Conservation (phyloP, 2,797 vertebrate species). For the Crotalus adamanteus region DNA sequence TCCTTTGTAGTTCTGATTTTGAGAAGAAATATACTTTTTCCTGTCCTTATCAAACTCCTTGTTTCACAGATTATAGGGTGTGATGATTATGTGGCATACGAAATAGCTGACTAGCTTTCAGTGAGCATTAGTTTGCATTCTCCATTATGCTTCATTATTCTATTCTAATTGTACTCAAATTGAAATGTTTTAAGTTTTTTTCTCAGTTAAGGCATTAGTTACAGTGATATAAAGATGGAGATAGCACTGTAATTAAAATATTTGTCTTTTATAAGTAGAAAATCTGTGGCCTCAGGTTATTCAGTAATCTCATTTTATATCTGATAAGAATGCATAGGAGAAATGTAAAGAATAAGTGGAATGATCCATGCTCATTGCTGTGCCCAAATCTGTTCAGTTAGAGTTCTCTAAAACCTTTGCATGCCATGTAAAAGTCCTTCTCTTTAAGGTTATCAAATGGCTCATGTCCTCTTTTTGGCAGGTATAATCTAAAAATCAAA, state of each 20-base stretch:
- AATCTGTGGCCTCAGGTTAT: not conserved
- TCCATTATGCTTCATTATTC: constrained; percentile 29
- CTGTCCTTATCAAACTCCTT: not conserved
- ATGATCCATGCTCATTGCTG: not conserved
- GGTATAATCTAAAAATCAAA: not conserved
- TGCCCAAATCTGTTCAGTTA: not conserved
- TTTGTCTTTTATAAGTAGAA: constrained; percentile 3
- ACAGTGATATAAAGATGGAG: constrained; percentile 7
- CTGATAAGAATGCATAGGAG: not conserved
- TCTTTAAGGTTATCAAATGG: not conserved
- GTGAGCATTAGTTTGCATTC: constrained; percentile 13
- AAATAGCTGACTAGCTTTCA: constrained; percentile 15
- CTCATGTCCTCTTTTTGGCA: not conserved
- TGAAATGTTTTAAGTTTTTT: constrained; percentile 48
- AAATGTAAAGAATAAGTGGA: not conserved
- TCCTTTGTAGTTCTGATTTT: not conserved
- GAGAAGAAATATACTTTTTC: not conserved
- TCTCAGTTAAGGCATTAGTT: constrained; percentile 43
- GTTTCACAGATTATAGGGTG: not conserved
- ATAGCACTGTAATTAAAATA: constrained; percentile 3
- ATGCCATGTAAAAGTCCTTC: not conserved
- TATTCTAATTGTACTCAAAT: constrained; percentile 35
- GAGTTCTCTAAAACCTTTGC: not conserved
- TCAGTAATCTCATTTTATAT: not conserved
- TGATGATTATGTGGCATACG: not conserved